Evolutionary conservation across 2,888 invertebrate genomes (phyloP).

Genomic region (Cenopis cana): DNA sequence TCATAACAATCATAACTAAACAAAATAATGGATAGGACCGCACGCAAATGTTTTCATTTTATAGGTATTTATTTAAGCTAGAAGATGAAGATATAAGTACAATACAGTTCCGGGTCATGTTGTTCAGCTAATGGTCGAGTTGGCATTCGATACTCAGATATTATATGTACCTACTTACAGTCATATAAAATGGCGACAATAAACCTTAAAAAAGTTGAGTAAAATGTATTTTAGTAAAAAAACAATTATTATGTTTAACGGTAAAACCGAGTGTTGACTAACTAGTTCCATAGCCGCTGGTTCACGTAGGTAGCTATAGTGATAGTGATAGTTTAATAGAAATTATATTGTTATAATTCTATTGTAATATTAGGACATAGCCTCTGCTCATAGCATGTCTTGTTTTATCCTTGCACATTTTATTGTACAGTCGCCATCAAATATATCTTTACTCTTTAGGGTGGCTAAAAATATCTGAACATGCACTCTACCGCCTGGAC

Average conservation of each 20-base stretch:
- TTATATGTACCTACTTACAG: not conserved
- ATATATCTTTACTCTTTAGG: too few species aligned
- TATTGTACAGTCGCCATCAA: not conserved
- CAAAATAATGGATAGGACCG: not conserved
- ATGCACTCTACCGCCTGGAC: too few species aligned
- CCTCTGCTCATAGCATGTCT: not conserved
- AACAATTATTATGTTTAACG: too few species aligned
- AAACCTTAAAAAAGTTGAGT: too few species aligned
- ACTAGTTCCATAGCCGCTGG: too few species aligned
- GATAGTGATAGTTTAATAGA: not conserved
- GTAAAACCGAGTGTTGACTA: too few species aligned
- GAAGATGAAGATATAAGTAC: not conserved
- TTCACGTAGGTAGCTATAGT: not conserved
- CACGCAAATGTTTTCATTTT: not conserved
- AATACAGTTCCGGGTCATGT: constrained; percentile 20
- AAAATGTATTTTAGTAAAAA: too few species aligned
- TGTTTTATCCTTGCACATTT: not conserved
- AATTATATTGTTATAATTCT: not conserved
- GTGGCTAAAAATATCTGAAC: too few species aligned
- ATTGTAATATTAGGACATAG: not conserved
- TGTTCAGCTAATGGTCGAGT: constrained; percentile 16
- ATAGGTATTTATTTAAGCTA: constrained; percentile 5
- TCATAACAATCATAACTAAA: not conserved
- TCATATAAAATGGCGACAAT: too few species aligned
- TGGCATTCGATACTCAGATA: constrained; percentile 7